Conservation (phyloP, 1,140 invertebrate species). For the Drusus annulatus region DNA sequence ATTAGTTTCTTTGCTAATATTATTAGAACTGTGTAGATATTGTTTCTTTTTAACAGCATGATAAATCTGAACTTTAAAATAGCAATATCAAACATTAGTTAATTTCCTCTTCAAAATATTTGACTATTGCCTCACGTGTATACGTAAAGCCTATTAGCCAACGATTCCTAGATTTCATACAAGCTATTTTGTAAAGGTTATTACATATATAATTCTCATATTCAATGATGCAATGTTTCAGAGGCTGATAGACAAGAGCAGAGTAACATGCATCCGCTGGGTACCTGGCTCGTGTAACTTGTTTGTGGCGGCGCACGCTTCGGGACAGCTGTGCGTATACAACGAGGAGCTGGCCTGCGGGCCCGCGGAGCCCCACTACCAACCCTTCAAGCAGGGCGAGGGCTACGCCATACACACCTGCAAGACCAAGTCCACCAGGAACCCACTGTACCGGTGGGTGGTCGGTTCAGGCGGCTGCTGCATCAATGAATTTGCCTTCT, state of each 20-base stretch:
- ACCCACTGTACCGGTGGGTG: slow-evolving; percentile 92
- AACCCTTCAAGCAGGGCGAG: slow-evolving; percentile 95
- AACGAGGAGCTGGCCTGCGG: slow-evolving; percentile 96
- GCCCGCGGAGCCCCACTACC: slow-evolving; percentile 88
- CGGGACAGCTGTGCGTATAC: slow-evolving; percentile 98
- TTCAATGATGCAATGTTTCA: slow-evolving; percentile 68
- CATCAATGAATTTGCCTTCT: slow-evolving; percentile 98
- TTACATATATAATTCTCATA: no score
- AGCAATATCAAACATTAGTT: no score
- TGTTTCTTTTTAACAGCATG: no score
- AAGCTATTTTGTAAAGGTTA: no score
- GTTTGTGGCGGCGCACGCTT: slow-evolving; percentile 95
- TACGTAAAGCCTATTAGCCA: no score
- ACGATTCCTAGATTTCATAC: no score
- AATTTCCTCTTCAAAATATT: no score
- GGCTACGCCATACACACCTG: slow-evolving; percentile 95
- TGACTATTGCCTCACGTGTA: no score
- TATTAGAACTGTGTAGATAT: no score
- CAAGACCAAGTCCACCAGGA: slow-evolving; percentile 96
- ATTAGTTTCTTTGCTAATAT: no score
- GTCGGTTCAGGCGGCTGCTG: slow-evolving; percentile 87
- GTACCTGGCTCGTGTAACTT: slow-evolving; percentile 93
- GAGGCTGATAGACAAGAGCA: slow-evolving; percentile 97
- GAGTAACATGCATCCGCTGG: slow-evolving; percentile 99
- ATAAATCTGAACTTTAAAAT: no score